Evolutionary conservation across 2,888 invertebrate genomes (phyloP), one percentile per base, ranked within the genome.

Genomic region (Lysandra bellargus): DNA sequence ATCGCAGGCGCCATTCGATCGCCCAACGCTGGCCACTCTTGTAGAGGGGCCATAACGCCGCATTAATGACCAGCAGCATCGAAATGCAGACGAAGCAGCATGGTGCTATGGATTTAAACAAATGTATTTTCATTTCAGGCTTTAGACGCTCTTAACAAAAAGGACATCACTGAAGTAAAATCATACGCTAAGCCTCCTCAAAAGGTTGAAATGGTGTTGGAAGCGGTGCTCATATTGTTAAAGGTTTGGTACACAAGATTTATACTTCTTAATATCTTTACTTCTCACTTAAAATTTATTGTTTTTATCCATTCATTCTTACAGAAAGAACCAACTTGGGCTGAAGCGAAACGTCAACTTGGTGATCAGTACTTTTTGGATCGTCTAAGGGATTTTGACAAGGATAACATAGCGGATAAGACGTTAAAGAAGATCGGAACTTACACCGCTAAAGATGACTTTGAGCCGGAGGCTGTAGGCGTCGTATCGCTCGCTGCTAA

Each of bases 201-300:
- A 80, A 97, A 98, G 88, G 98, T 98, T 0, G 98, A 98, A 90
- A 97, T 97, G 95, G 97, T 98, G 0, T 95, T 98, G 96, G 98
- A 98, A 90, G 98, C 98, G 17, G 98, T 98, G 0, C 97, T 98
- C 95, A 98, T 98, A 85, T 90, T 98, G 37, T 94, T 96, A 49
- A 96, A 96, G 86, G 95, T 95, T 17, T 14, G 17, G 23, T 23
- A 23, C 23, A 23, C 5, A 53, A 53, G 4, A 53, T 53, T 1
- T 14, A 4, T 4, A 53, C 14, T 53, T 14, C 53, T 53, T 14
- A 53, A 53, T 53, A 14, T 53, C 1, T 44, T 44, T 44, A 44
- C 44, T 44, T 9, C 14, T 14, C 4, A 14, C 14, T 12, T 53
- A 53, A 12, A 14, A 53, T 53, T 53, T 53, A 53, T 3, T 53